Conservation (phyloP, 2,113 vertebrate genomes). For the Bungarus multicinctus region DNA sequence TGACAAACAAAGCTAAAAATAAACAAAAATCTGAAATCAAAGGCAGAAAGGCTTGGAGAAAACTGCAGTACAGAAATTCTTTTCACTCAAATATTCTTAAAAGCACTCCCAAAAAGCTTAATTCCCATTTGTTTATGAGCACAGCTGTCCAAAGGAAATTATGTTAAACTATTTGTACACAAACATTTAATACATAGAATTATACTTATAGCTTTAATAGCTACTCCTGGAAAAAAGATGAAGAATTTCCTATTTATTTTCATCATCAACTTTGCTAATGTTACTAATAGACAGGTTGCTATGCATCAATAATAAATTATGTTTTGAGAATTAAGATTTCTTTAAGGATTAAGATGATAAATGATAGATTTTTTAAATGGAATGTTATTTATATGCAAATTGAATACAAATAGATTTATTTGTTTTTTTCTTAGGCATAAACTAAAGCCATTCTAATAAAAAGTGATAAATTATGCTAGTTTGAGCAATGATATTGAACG, state of each 20-base stretch:
- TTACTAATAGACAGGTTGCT: conserved; percentile 31
- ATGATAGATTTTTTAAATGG: not conserved
- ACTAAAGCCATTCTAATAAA: not conserved
- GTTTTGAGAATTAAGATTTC: conserved; percentile 4
- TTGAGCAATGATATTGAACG: not conserved
- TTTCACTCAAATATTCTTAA: not conserved
- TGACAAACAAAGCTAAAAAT: conserved; percentile 3
- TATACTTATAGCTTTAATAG: not conserved
- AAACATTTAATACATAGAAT: conserved; percentile 5
- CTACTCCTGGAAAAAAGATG: not conserved
- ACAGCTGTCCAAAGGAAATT: conserved; percentile 7
- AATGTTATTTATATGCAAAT: not conserved
- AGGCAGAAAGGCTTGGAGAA: not conserved
- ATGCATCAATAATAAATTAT: not conserved
- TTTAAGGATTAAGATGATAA: conserved; percentile 23
- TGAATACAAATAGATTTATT: not conserved
- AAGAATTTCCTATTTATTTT: conserved; percentile 18
- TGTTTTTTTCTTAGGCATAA: not conserved
- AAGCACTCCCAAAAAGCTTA: not conserved
- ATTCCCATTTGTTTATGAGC: conserved; percentile 2
- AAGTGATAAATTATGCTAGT: not conserved
- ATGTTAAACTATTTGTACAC: conserved; percentile 2
- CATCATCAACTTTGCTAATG: conserved; percentile 12
- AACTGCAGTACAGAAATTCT: not conserved
- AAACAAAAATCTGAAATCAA: not conserved